Conservation (phyloP, 2,888 invertebrate species). For the Lampropteryx suffumata region DNA sequence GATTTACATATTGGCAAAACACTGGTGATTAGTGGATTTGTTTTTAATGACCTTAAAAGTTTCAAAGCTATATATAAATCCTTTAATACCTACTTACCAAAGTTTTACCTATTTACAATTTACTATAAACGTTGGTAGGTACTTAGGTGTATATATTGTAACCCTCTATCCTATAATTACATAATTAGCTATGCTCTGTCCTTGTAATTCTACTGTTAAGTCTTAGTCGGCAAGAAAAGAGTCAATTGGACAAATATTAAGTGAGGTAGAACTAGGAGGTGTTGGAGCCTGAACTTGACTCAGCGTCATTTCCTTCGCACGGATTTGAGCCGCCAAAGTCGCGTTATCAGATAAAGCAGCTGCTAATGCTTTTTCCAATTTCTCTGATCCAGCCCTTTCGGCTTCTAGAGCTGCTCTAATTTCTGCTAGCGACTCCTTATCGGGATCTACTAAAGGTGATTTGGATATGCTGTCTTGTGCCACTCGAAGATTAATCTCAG, state of each 20-base stretch:
- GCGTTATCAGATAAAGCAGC: slow-evolving; percentile 67
- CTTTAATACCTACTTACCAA: no score
- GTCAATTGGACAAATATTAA: slow-evolving; percentile 62
- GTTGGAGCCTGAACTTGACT: slow-evolving; percentile 33
- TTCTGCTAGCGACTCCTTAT: slow-evolving; percentile 53
- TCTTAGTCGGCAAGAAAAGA: slow-evolving; percentile 67
- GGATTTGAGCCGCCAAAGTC: slow-evolving; percentile 53
- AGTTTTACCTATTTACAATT: no score
- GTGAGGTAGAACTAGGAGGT: slow-evolving; percentile 35
- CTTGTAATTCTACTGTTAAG: no score
- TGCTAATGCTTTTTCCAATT: slow-evolving; percentile 61
- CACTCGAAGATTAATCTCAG: slow-evolving; percentile 54
- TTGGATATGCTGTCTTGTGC: slow-evolving; percentile 32
- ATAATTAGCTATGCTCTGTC: no score
- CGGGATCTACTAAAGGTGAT: slow-evolving; percentile 33
- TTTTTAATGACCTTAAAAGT: no score
- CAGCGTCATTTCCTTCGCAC: slow-evolving; percentile 46
- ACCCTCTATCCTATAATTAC: no score
- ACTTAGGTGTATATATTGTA: no score
- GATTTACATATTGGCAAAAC: no score
- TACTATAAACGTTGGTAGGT: no score
- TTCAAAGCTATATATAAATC: no score
- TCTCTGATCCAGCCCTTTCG: slow-evolving; percentile 58
- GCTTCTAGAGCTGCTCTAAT: slow-evolving; percentile 58
- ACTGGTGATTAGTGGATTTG: no score